These are phyloP conservation scores for Hydropotes inermis DNA, from an alignment of 2,113 vertebrate species.

Conservation along the genomic window DNA sequence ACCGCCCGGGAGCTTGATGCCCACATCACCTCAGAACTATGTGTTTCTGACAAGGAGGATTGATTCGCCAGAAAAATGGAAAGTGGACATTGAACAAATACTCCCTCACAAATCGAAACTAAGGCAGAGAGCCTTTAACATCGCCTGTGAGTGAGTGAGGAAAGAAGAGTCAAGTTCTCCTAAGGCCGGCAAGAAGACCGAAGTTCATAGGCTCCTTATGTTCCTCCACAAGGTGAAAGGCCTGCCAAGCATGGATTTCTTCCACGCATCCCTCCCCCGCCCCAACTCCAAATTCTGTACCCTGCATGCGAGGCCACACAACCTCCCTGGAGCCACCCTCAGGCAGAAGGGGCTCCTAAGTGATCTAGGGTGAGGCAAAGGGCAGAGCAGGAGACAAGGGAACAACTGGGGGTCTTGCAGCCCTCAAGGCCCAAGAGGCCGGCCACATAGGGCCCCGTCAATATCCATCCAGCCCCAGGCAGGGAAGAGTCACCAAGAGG, in stretches of 20 bases:
- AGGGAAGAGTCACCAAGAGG: background rate
- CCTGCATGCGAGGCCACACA: background rate
- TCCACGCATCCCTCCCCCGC: too few species aligned
- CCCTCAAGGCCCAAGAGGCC: background rate
- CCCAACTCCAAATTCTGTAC: background rate
- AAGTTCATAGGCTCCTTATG: background rate
- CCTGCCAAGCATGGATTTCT: background rate
- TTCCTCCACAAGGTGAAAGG: background rate
- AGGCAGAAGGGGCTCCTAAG: background rate
- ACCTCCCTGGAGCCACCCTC: background rate
- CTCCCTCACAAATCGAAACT: background rate
- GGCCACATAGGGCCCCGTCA: background rate
- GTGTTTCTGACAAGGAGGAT: constrained; percentile 29
- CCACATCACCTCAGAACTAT: background rate
- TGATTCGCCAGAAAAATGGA: background rate
- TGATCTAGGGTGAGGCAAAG: background rate
- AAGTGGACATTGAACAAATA: background rate
- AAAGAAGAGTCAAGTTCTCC: background rate
- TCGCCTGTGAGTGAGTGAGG: background rate
- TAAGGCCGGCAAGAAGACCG: background rate
- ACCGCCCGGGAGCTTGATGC: background rate
- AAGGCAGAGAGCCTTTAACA: background rate
- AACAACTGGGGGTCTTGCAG: background rate
- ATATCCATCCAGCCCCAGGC: background rate
- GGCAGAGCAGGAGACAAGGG: rapidly evolving